Evolutionary conservation across 2,113 vertebrate species (phyloP), one percentile per base, ranked within the genome.

Genomic region (Grammomys dolichurus): DNA sequence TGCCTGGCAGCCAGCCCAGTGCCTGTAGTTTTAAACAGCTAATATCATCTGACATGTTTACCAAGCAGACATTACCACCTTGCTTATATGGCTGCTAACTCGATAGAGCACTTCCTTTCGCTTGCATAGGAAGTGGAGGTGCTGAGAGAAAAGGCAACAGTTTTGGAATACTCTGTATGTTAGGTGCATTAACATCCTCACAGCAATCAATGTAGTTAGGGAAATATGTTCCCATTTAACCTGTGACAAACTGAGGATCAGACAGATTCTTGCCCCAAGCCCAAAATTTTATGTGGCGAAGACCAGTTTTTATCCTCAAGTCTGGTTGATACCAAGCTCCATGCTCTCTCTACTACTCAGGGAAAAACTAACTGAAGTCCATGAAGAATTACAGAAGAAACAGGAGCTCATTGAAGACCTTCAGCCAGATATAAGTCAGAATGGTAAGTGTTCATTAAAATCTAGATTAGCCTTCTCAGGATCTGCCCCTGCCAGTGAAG

Each of bases 381-480:
- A 99, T 94, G 99, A 99, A 96, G 99, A 99, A 97, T 98, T 99
- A 90, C 99, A 99, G 99, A 99, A 99, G 98, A 99, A 99, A 96
- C 99, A 99, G 96, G 99, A 99, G 97, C 98, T 99, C 93, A 99
- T 99, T 97, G 99, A 99, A 98, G 99, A 99, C 94, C 99, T 99
- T 14, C 99, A 99, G 97, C 99, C 99, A 86, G 99, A 99, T 95
- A 98, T 99, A 92, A 99, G 98, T 89, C 99, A 99, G 93, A 99
- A 98, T 93, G 98, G 99, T 99, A 95, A 87, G 97, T 92, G 93
- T 88, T 84, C 94, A 19, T 91, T 58, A 84, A 96, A 94, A n/a
- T 22, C 36, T 54, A 73, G 10, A 20, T 87, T 26, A 76, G 20
- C 88, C 63, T 78, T 0, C 40, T 80, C 65, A 95, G 26, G 24